These are phyloP conservation scores for Acropora tenuis DNA, from an alignment of 64 coral and sea anemone genomes.

Conservation along the genomic window DNA sequence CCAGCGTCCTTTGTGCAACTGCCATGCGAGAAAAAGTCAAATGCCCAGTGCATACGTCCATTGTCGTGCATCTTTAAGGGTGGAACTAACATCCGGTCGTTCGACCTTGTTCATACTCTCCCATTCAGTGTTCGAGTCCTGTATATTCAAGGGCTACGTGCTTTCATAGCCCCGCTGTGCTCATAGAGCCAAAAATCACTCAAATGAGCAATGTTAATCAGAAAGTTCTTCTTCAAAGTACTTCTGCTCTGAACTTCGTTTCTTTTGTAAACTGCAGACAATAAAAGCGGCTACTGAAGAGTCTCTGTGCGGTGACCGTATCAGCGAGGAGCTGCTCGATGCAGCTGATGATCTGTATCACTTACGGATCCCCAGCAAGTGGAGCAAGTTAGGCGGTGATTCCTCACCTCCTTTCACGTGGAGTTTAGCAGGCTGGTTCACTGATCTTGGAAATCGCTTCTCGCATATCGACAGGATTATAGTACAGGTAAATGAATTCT, in stretches of 20 bases:
- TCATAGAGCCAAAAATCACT: too few relatives aligned
- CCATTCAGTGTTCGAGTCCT: too few relatives aligned
- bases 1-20: too few relatives aligned
- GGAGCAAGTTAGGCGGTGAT: constrained; percentile 79
- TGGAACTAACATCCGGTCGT: too few relatives aligned
- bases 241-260: not conserved
- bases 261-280: constrained; percentile 6
- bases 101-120: too few relatives aligned
- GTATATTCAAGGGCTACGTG: too few relatives aligned
- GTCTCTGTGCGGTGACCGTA: constrained; percentile 76
- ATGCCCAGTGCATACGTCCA: too few relatives aligned
- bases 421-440: constrained; percentile 85
- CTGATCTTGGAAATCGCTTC: constrained; percentile 77
- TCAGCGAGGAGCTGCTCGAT: constrained; percentile 72
- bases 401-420: constrained; percentile 79
- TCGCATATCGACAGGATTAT: constrained; percentile 90
- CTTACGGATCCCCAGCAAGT: constrained; percentile 73
- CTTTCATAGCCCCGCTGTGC: too few relatives aligned
- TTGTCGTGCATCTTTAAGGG: too few relatives aligned
- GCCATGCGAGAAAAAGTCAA: too few relatives aligned
- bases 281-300: constrained; percentile 87
- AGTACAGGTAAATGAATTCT: constrained; percentile 51
- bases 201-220: too few relatives aligned
- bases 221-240: not conserved
- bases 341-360: constrained; percentile 85